Evolutionary conservation across 2,797 vertebrate genomes (phyloP).

Genomic region (Pangasius krempfi): DNA sequence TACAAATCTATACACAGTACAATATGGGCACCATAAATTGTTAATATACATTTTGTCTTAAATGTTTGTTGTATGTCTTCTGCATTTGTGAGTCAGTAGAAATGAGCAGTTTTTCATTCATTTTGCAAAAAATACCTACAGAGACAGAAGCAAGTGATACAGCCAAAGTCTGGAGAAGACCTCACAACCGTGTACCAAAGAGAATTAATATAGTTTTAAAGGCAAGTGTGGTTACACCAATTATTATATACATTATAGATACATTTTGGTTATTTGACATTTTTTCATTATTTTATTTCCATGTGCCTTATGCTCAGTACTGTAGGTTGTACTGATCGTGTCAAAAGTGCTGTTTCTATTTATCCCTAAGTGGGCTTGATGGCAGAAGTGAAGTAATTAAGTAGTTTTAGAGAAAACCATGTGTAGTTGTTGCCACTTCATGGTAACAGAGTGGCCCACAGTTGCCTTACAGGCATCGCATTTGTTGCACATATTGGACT

Average conservation of each 20-base stretch:
- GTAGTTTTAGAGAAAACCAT: constrained; percentile 40
- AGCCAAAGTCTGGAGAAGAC: neutral
- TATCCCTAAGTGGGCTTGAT: constrained; percentile 47
- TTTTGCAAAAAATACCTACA: neutral
- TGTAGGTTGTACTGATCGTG: neutral
- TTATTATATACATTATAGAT: neutral
- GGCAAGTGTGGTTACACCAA: neutral
- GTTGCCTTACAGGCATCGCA: constrained; percentile 56
- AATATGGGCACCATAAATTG: neutral
- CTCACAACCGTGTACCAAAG: neutral
- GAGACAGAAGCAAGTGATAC: neutral
- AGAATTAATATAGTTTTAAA: neutral
- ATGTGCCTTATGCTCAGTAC: neutral
- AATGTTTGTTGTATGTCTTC: neutral
- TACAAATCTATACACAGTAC: neutral
- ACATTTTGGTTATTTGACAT: neutral
- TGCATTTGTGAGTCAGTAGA: neutral
- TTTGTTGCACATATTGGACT: constrained; percentile 66
- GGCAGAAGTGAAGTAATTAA: constrained; percentile 28
- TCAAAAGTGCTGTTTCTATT: constrained; percentile 23
- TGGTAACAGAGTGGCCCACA: constrained; percentile 46
- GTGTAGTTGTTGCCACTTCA: constrained; percentile 38
- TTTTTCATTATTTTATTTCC: neutral
- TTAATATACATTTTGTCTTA: neutral
- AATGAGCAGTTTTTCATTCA: neutral